Percentiles rank a stretch among this genome's conserved stretches.
These are phyloP conservation scores for Oxystoma pomonae DNA, from an alignment of 2,888 invertebrate species.

Conservation along the genomic window DNA sequence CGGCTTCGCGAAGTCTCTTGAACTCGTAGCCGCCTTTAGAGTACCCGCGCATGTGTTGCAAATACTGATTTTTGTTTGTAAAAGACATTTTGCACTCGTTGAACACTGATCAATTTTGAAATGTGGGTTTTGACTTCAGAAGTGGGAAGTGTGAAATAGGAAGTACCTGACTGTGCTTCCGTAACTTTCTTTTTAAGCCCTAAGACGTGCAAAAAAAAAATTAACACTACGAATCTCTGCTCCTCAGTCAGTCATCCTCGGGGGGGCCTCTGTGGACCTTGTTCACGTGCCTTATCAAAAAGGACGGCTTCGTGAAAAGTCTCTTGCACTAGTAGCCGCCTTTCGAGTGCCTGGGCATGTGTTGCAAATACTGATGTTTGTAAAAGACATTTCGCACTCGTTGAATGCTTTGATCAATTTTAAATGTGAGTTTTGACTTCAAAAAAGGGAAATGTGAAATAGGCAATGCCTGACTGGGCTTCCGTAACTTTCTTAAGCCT, in stretches of 20 bases:
- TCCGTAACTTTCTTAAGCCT: no score
- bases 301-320: slow-evolving; percentile 73
- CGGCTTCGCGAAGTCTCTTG: slow-evolving; percentile 68
- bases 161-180: no score
- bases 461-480: no score
- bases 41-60: slow-evolving; percentile 72
- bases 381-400: slow-evolving; percentile 69
- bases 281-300: slow-evolving; percentile 74
- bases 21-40: slow-evolving; percentile 69
- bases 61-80: slow-evolving; percentile 71
- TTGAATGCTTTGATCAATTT: slow-evolving; percentile 67
- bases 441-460: no score
- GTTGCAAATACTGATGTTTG: slow-evolving; percentile 69
- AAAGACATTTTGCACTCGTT: slow-evolving; percentile 70
- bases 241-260: slow-evolving; percentile 1
- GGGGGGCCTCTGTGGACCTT: slow-evolving; percentile 50
- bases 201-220: no score
- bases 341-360: slow-evolving; percentile 70
- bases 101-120: slow-evolving; percentile 64
- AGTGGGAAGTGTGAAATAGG: no score
- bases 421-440: slow-evolving; percentile 73
- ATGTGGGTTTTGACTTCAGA: no score
- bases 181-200: no score
- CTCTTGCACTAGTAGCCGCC: slow-evolving; percentile 69
- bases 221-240: no score